These are phyloP conservation scores for Fragum fragum DNA, from an alignment of 2,888 invertebrate species.

Conservation along the genomic window DNA sequence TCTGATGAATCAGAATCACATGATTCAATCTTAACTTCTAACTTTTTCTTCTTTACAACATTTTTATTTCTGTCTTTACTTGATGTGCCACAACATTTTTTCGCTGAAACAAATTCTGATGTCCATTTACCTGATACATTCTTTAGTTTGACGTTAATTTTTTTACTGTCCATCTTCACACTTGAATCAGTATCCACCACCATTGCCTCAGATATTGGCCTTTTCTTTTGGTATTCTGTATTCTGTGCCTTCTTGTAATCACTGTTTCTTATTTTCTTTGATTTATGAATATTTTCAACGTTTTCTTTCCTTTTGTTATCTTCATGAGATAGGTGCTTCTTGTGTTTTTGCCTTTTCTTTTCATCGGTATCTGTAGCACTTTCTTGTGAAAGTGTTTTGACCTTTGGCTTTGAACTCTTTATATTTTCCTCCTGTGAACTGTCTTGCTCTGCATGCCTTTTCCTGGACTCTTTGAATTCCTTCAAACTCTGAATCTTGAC, in stretches of 20 bases:
- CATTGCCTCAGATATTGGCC: background rate
- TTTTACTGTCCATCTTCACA: background rate
- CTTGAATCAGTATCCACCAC: background rate
- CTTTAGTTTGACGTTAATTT: background rate
- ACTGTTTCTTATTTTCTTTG: background rate
- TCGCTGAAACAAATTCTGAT: background rate
- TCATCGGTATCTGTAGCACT: background rate
- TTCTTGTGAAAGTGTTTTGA: background rate
- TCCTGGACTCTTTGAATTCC: conserved; percentile 7
- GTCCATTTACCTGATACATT: background rate
- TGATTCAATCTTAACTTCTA: background rate
- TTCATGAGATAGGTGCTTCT: background rate
- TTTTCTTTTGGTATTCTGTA: background rate
- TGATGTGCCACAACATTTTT: background rate
- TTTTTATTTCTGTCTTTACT: background rate
- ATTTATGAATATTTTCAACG: background rate
- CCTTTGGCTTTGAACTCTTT: background rate
- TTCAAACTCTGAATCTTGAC: conserved; percentile 21
- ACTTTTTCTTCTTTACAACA: background rate
- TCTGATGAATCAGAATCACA: background rate
- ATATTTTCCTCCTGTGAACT: background rate
- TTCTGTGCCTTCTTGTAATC: background rate
- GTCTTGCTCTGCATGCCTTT: background rate
- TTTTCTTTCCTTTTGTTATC: conserved; percentile 1
- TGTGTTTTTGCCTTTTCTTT: background rate